Conservation (phyloP, 2,797 vertebrate genomes). For the Picus viridis region DNA sequence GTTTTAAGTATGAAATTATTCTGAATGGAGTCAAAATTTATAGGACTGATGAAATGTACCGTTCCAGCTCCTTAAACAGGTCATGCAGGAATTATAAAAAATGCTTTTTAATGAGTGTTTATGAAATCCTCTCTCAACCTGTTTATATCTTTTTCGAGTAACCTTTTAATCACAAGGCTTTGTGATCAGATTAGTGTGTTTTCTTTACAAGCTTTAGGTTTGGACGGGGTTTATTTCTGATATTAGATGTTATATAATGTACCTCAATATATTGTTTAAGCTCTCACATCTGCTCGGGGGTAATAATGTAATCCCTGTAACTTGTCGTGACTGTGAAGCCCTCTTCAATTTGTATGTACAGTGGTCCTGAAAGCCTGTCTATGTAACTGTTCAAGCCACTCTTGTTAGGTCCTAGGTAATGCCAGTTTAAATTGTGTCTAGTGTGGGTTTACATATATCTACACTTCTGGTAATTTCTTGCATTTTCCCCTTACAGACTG, state of each 20-base stretch:
- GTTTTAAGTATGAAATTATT: conserved; percentile 59
- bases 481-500: conserved; percentile 83
- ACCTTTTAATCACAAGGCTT: conserved; percentile 72
- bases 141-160: conserved; percentile 63
- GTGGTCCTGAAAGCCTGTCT: conserved; percentile 32
- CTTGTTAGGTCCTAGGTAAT: neutral
- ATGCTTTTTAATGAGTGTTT: conserved; percentile 67
- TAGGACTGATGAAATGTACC: conserved; percentile 56
- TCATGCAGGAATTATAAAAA: conserved; percentile 74
- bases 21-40: conserved; percentile 61
- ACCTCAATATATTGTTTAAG: conserved; percentile 14
- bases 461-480: conserved; percentile 24
- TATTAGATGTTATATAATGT: conserved; percentile 43
- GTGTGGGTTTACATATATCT: neutral
- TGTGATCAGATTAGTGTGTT: conserved; percentile 64
- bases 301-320: conserved; percentile 9
- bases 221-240: conserved; percentile 41
- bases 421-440: conserved; percentile 23
- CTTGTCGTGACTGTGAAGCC: neutral
- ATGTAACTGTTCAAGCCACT: conserved; percentile 12
- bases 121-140: conserved; percentile 67
- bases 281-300: conserved; percentile 41
- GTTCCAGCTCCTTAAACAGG: conserved; percentile 70
- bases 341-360: conserved; percentile 29
- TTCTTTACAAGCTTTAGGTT: conserved; percentile 37